Evolutionary conservation across 2,888 invertebrate genomes (phyloP), one percentile per base, ranked within the genome.

Genomic region (Eristalis intricaria): DNA sequence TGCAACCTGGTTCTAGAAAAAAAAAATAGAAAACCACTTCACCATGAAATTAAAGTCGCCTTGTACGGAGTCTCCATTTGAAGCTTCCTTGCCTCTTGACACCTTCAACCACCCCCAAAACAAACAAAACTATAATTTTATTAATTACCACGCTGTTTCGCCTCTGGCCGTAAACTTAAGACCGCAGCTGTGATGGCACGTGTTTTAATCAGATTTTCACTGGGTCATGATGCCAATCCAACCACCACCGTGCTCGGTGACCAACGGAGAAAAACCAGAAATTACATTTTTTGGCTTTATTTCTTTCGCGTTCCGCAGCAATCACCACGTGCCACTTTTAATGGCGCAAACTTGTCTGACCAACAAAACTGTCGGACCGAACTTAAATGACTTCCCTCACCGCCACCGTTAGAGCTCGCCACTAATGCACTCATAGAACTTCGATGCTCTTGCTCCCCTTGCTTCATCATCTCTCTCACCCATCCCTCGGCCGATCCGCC

Each of bases 401-500:
- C 1, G n/a, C 38, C 10, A 8, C 2, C 38, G 38, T 38, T 38
- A 38, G 38, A 38, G 38, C 13, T 38, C 38, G 50, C 40, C 58
- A 1, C 61, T 43, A 60, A 43, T 58, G 70, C 76, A 68, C 66
- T 56, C 23, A 43, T n/a, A 61, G 76, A 76, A 77, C 61, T 32
- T 50, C 40, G 50, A 29, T 38, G 65, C 60, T 76, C 58, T 8
- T 4, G 4, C 50, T 7, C 15, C 43, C 15, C 38, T 13, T 2
- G 13, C 32, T 32, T 26, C 26, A 26, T 26, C 26, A 26, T 26
- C 3, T 26, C 26, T 3, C 26, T 26, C 26, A 2, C 3, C 32
- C 32, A 32, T 32, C 32, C 32, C 2, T 32, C 32, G 8, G 32
- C 32, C 32, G 7, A 50, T 1, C 50, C 50, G 75, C 75, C 75